Evolutionary conservation across 2,113 vertebrate genomes (phyloP), one percentile per base, ranked within the genome.

Genomic region (Oncorhynchus nerka): DNA sequence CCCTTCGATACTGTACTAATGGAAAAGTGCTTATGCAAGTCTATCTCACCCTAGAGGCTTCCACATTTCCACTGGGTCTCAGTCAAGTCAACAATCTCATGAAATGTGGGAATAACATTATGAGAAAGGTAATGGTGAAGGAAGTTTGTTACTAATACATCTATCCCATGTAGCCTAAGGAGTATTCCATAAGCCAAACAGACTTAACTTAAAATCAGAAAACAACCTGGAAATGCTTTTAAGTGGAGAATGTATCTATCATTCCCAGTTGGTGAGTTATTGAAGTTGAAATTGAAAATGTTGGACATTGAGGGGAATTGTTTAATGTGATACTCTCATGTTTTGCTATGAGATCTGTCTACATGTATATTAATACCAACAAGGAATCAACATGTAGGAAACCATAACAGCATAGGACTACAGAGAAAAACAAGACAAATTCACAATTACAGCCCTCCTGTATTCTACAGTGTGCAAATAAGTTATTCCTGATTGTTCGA

Each of bases 11-110:
- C 78, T 85, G 77, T 85, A 90, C 84, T 90, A 89, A 92, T 90
- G 86, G 86, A 86, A 92, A 90, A 86, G 88, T 90, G 86, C 87
- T 90, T 90, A 88, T 92, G 86, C 86, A 89, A 91, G 87, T 81
- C 79, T 30, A 90, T 89, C 83, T 87, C 76, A 80, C 88, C 89
- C 89, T 19, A 61, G 79, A 89, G 88, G 87, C 79, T 86, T 87
- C 80, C 80, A 79, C 87, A 89, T 87, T 91, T 86, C 87, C 87
- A 82, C 83, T 66, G 75, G 68, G 75, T 71, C 84, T 82, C 84
- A 79, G 85, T 88, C 86, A 88, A 88, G 87, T 92, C 87, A 90
- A 91, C 84, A 87, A 73, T 80, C 84, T 82, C 84, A 79, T 88
- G 84, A 85, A 85, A 90, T 83, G 78, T 84, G 81, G 81, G 83